Conservation (phyloP, 2,797 vertebrate species). For the Muscicapa striata region DNA sequence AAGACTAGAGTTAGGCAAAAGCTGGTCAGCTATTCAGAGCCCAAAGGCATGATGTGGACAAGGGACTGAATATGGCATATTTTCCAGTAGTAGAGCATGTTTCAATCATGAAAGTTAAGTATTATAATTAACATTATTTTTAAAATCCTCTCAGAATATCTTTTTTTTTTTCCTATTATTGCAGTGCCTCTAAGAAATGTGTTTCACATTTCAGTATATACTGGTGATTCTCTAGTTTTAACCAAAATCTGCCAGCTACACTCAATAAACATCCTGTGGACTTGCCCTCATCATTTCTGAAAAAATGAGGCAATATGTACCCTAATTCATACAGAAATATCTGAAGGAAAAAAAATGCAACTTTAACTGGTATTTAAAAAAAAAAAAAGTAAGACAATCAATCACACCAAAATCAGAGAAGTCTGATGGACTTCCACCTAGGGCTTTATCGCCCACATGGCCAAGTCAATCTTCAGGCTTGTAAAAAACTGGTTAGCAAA, state of each 20-base stretch:
- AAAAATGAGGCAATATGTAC: neutral
- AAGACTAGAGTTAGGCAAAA: neutral
- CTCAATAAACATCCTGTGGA: neutral
- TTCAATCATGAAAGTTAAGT: neutral
- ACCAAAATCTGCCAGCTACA: neutral
- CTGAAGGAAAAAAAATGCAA: neutral
- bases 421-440: neutral
- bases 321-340: neutral
- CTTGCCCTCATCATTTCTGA: neutral
- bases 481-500: neutral
- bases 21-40: neutral
- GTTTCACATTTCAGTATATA: neutral
- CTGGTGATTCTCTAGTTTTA: neutral
- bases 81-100: neutral
- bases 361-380: neutral
- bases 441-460: neutral
- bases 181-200: neutral
- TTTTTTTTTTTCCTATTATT: neutral
- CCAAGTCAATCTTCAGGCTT: neutral
- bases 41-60: neutral
- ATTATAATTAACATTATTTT: neutral
- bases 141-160: neutral
- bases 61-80: neutral
- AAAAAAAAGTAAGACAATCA: neutral
- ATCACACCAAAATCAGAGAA: neutral